Conservation (phyloP, 2,888 invertebrate species). For the Neuroscelio doddi region DNA sequence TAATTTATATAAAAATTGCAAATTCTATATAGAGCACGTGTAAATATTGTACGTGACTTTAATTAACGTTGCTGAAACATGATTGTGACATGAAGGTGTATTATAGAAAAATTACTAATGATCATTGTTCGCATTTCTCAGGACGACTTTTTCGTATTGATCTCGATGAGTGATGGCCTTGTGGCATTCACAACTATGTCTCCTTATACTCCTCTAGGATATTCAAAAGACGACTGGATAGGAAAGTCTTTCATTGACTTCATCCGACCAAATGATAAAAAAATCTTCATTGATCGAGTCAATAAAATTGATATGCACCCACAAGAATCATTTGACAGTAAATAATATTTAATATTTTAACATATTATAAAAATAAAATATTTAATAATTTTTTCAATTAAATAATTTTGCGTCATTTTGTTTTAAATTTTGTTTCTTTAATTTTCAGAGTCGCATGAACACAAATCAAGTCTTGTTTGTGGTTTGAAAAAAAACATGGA, state of each 20-base stretch:
- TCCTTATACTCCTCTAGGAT: conserved; percentile 81
- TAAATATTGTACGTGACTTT: not conserved
- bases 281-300: conserved; percentile 84
- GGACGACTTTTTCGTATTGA: conserved; percentile 85
- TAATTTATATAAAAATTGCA: no score
- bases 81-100: conserved; percentile 14
- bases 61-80: not conserved
- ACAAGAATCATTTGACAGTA: conserved; percentile 69
- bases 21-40: no score
- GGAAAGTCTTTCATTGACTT: conserved; percentile 91
- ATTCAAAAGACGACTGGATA: conserved; percentile 88
- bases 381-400: not conserved
- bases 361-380: not conserved
- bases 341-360: not conserved
- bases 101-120: no score
- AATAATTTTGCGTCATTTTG: no score
- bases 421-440: not conserved
- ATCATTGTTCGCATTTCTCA: conserved; percentile 64
- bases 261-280: conserved; percentile 83
- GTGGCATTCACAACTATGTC: conserved; percentile 84
- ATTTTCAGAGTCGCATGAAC: conserved; percentile 47
- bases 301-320: conserved; percentile 79
- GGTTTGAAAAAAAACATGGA: conserved; percentile 79
- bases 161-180: conserved; percentile 88
- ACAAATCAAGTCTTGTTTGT: conserved; percentile 74